Evolutionary conservation across 2,113 vertebrate species (phyloP), one percentile per base, ranked within the genome.

Genomic region (Phoxinus phoxinus): DNA sequence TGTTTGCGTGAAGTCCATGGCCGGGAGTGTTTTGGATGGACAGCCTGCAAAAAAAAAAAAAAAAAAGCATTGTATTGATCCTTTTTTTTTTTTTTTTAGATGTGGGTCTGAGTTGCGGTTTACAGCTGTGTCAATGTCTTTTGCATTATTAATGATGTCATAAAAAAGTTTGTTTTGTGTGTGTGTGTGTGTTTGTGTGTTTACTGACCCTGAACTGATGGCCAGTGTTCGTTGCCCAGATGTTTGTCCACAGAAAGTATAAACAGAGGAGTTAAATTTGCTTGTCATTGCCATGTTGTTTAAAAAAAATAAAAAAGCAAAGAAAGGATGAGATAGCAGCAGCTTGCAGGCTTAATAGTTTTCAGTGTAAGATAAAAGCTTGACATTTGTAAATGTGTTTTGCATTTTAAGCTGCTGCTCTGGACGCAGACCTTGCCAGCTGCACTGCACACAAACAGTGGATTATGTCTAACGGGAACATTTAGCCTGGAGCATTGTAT

Each of bases 321-420:
- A 77, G 75, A 35, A 77, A 77, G 32, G 30, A 58, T 35, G 65
- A 23, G 63, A 82, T 32, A 44, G 65, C 41, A 32, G 15, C 61
- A 53, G 80, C 80, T 71, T 44, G 37, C 61, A 53, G 44, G 44
- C 63, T 67, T 71, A 82, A 67, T 53, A 32, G 80, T 71, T 82
- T 82, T 82, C 44, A 35, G 21, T 71, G 21, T 51, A 48, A 51
- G 80, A 69, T 82, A 71, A 71, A 82, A n/a, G 63, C 61, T 82
- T 56, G 46, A 69, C 65, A 30, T 65, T 67, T 71, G 46, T 51
- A n/a, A 69, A 71, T 69, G 80, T 82, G 63, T 69, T 82, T 71
- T 17, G 80, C 61, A 56, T 53, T 71, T 11, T 53, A 82, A 82
- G 80, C 63, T 71, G 44, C 27, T 35, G 80, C 27, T 48, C 63